Conservation (phyloP, 2,113 vertebrate genomes). For the Marcusenius ussheri region DNA sequence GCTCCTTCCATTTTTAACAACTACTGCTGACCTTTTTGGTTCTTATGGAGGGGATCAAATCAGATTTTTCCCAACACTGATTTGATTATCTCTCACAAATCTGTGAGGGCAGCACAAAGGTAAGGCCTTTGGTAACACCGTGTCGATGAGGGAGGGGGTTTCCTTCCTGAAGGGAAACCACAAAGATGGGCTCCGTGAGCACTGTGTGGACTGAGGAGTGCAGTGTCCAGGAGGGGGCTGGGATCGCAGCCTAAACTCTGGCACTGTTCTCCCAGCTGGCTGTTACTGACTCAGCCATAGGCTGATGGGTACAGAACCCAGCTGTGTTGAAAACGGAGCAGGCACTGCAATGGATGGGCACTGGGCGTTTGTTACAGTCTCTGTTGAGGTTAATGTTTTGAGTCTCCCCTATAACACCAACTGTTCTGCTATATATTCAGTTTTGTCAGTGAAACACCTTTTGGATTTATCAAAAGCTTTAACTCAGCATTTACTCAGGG, state of each 20-base stretch:
- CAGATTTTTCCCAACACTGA: constrained; percentile 58
- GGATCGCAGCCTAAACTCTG: not conserved
- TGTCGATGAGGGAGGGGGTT: not conserved
- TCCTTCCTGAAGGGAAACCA: not conserved
- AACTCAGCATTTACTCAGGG: not conserved
- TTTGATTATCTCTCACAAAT: constrained; percentile 51
- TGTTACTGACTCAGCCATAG: not conserved
- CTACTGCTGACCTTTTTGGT: constrained; percentile 64
- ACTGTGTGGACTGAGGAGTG: not conserved
- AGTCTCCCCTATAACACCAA: not conserved
- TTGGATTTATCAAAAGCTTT: not conserved
- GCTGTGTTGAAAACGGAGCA: not conserved
- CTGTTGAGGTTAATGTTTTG: not conserved
- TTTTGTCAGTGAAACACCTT: not conserved
- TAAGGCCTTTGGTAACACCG: constrained; percentile 7
- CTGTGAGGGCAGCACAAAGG: constrained; percentile 1
- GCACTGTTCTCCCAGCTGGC: not conserved
- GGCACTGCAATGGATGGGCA: not conserved
- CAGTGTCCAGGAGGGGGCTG: not conserved
- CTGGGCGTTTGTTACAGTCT: not conserved
- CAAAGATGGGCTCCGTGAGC: not conserved
- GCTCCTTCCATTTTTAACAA: constrained; percentile 69
- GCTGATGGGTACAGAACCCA: not conserved
- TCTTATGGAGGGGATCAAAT: constrained; percentile 42
- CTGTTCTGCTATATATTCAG: not conserved